phyloP scores from a whole-genome alignment of 1,140 invertebrate species.

The Zaprionus camerounensis region DNA sequence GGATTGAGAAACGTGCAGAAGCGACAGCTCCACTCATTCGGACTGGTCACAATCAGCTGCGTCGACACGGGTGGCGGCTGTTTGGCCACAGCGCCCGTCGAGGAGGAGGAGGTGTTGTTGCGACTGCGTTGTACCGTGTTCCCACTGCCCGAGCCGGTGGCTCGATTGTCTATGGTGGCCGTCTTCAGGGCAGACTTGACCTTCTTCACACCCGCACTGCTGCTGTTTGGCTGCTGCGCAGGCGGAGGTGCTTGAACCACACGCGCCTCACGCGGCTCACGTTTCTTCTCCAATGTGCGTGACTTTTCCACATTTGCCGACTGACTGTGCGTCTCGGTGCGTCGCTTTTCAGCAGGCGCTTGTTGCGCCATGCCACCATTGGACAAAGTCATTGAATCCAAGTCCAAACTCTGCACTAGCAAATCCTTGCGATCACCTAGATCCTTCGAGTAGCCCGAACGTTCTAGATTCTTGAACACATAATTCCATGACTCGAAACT shows the following conservation, averaged over 20 bases:
- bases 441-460: slow-evolving; percentile 89
- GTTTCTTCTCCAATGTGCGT: slow-evolving; percentile 59
- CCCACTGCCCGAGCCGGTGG: slow-evolving; percentile 25
- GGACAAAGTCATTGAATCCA: slow-evolving; percentile 69
- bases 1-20: slow-evolving; percentile 89
- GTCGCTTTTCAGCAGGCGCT: slow-evolving; percentile 56
- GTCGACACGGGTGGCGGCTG: slow-evolving; percentile 63
- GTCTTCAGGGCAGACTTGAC: slow-evolving; percentile 73
- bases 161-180: slow-evolving; percentile 59
- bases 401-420: slow-evolving; percentile 72
- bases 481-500: slow-evolving; percentile 91
- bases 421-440: slow-evolving; percentile 79
- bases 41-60: slow-evolving; percentile 71
- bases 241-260: slow-evolving; percentile 52
- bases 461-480: slow-evolving; percentile 90
- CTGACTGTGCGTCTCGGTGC: slow-evolving; percentile 31
- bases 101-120: neutral
- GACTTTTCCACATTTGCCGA: slow-evolving; percentile 52
- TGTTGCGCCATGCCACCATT: slow-evolving; percentile 42
- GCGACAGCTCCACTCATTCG: slow-evolving; percentile 87
- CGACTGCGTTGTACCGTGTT: slow-evolving; percentile 23
- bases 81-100: slow-evolving; percentile 59
- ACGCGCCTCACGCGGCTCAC: slow-evolving; percentile 26
- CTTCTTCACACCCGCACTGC: slow-evolving; percentile 61
- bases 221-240: slow-evolving; percentile 46